A percentile compares a stretch with the other conserved stretches of the same genome.
Evolutionary conservation across 2,113 vertebrate genomes (phyloP).

Genomic region (Oreochromis spilurus): DNA sequence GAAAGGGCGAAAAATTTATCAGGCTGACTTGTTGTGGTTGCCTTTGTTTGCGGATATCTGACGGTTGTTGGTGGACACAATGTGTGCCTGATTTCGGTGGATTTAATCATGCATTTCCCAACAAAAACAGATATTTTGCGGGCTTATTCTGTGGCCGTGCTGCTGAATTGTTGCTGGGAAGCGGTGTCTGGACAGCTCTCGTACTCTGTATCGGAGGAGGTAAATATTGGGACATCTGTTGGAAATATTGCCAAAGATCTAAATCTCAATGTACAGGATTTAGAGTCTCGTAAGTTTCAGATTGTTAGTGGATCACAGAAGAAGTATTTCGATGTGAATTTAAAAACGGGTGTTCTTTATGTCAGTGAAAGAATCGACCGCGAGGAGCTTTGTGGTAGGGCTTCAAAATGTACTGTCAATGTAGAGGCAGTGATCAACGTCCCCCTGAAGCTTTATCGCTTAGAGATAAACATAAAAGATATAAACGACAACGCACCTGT

Average conservation of each 20-base stretch:
- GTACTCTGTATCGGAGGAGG: slow-evolving; percentile 70
- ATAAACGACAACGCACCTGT: slow-evolving; percentile 63
- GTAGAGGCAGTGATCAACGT: slow-evolving; percentile 60
- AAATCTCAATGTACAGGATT: slow-evolving; percentile 53
- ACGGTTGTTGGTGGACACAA: background rate
- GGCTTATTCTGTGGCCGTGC: slow-evolving; percentile 10
- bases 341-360: slow-evolving; percentile 63
- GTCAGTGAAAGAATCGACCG: slow-evolving; percentile 64
- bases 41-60: background rate
- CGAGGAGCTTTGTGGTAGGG: slow-evolving; percentile 50
- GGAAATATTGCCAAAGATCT: slow-evolving; percentile 74
- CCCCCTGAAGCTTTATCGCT: slow-evolving; percentile 61
- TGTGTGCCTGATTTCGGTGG: background rate
- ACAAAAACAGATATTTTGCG: background rate
- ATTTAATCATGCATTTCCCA: background rate
- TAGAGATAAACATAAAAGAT: slow-evolving; percentile 41
- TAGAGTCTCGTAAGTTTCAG: slow-evolving; percentile 66
- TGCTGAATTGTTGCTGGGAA: slow-evolving; percentile 16
- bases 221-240: slow-evolving; percentile 63
- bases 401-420: slow-evolving; percentile 32
- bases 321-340: slow-evolving; percentile 71
- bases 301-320: slow-evolving; percentile 55
- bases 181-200: slow-evolving; percentile 48
- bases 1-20: background rate
- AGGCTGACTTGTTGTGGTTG: background rate